These are phyloP conservation scores for Pseudopodoces humilis DNA, from an alignment of 2,113 vertebrate species.

Conservation along the genomic window DNA sequence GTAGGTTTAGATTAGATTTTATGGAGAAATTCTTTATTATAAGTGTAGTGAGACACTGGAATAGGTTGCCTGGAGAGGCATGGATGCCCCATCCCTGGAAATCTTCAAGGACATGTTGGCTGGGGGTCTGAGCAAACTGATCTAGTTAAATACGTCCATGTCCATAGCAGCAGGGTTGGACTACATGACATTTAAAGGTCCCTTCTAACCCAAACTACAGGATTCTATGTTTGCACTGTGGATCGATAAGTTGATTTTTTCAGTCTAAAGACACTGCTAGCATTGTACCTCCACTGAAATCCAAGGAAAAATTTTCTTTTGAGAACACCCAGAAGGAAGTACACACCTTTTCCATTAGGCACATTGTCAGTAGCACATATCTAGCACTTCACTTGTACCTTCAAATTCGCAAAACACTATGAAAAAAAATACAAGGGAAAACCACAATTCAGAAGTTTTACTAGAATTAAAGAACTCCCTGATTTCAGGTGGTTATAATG, in stretches of 20 bases:
- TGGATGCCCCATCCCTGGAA: background rate
- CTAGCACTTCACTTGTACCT: background rate
- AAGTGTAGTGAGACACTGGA: background rate
- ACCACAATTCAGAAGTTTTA: background rate
- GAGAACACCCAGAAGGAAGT: background rate
- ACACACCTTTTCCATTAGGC: background rate
- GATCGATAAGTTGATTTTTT: background rate
- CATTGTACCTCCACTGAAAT: background rate
- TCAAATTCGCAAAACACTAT: background rate
- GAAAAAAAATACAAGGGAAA: background rate
- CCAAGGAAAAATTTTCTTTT: background rate
- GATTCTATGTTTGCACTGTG: background rate
- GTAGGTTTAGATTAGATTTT: background rate
- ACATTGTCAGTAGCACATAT: rapidly evolving
- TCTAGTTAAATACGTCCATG: background rate
- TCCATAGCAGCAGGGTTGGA: background rate
- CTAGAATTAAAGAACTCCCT: background rate
- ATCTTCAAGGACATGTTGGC: background rate
- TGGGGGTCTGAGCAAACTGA: background rate
- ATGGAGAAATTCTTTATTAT: background rate
- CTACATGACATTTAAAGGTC: background rate
- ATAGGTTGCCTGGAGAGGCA: background rate
- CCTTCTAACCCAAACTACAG: background rate
- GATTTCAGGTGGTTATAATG: background rate
- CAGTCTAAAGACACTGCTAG: background rate